A percentile compares a stretch with the other conserved stretches of the same genome.
Evolutionary conservation across 2,797 vertebrate genomes (phyloP).

Genomic region (Pampus argenteus): DNA sequence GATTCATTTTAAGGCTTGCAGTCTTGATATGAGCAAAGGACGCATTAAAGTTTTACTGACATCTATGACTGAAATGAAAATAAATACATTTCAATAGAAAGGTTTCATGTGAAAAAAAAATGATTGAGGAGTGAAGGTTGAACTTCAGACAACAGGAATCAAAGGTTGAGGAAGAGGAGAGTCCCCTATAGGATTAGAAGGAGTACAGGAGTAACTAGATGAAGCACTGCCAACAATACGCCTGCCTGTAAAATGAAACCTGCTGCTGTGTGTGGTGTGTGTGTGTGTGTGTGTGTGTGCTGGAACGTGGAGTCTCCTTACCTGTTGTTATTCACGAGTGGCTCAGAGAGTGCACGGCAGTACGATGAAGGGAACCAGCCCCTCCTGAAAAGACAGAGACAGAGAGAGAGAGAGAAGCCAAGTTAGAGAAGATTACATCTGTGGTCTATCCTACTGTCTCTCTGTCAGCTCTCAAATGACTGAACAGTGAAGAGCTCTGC

Average conservation of each 20-base stretch:
- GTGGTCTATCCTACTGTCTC: background rate
- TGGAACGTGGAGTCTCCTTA: conserved; percentile 78
- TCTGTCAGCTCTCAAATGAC: conserved; percentile 27
- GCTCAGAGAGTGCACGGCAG: conserved; percentile 85
- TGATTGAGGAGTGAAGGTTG: background rate
- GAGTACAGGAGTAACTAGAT: conserved; percentile 71
- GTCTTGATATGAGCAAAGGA: conserved; percentile 2
- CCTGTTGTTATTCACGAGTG: conserved; percentile 89
- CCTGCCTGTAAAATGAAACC: conserved; percentile 71
- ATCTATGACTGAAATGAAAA: background rate
- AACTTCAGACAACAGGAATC: conserved; percentile 52
- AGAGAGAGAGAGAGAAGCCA: conserved; percentile 37
- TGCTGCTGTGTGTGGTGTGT: conserved; percentile 43
- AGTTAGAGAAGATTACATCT: conserved; percentile 40
- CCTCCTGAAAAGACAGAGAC: conserved; percentile 84
- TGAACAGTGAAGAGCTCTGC: background rate
- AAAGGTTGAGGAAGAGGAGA: conserved; percentile 64
- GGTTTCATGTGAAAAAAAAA: background rate
- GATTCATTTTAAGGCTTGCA: conserved; percentile 17
- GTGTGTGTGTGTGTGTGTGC: conserved; percentile 38
- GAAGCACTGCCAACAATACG: conserved; percentile 73
- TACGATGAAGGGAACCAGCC: conserved; percentile 99
- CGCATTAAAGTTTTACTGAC: background rate
- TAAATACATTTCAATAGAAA: background rate
- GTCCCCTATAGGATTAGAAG: conserved; percentile 55